These are phyloP conservation scores for Sorex araneus DNA, from an alignment of 2,113 vertebrate genomes.

Conservation along the genomic window DNA sequence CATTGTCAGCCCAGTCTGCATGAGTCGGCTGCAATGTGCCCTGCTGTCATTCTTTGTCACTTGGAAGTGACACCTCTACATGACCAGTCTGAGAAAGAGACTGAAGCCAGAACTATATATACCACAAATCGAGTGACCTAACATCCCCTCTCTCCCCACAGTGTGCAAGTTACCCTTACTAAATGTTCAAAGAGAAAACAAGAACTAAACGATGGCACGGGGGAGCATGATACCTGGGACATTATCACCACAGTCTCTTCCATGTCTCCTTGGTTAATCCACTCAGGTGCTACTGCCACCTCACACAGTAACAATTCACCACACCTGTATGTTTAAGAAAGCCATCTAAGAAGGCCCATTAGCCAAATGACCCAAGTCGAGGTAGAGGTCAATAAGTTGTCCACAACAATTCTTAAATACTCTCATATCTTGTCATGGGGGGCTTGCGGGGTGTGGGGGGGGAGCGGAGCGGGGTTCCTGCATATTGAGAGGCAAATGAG, in stretches of 20 bases:
- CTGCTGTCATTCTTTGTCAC: not conserved
- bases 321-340: not conserved
- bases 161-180: not conserved
- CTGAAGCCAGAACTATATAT: not conserved
- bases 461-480: conserved; percentile 75
- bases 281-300: not conserved
- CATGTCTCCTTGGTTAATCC: conserved; percentile 34
- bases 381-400: conserved; percentile 52
- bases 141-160: not conserved
- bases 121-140: not conserved
- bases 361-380: not conserved
- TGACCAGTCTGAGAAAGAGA: not conserved
- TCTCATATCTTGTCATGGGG: conserved; percentile 56
- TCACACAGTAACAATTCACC: not conserved
- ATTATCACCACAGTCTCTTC: not conserved
- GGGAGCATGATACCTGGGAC: not conserved
- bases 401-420: conserved; percentile 72
- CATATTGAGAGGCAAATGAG: not conserved
- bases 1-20: not conserved
- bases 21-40: not conserved
- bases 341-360: conserved; percentile 30
- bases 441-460: conserved; percentile 49
- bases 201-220: not conserved
- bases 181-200: conserved; percentile 7
- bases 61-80: not conserved